Base-by-base conservation (phyloP, 2,113 vertebrate genomes). In the Lophura nycthemera region DNA sequence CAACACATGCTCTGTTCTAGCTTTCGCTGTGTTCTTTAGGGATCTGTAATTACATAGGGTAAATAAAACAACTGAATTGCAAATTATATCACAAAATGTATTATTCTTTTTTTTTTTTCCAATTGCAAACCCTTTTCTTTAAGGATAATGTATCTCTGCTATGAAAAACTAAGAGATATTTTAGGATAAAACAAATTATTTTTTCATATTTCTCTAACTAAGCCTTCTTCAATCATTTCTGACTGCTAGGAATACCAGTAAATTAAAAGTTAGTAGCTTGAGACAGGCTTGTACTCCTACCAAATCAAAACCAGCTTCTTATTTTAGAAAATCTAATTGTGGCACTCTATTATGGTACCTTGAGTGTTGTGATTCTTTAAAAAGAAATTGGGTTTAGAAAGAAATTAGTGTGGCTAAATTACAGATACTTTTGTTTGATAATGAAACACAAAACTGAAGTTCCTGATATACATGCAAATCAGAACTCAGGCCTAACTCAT, bases 201-300 rank as follows among this genome's bases (percentile, higher is more conserved):
- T 80, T 80, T 57, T 29, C 17, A 13, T 90, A 88, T 94, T 91
- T 70, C 24, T 85, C 29, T 47, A 80, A 73, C 13, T 48, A 82
- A 79, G 11, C 4, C 21, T 66, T 88, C 70, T 82, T 96, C 82
- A 77, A 80, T 87, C 36, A 80, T 77, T 93, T 92, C 45, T 88
- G 60, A 80, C 29, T 88, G 67, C 50, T 92, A 91, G 70, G 67
- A 91, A 72, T 66, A 83, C 11, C 42, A 90, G 38, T 65, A 96
- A 94, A 93, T 95, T 89, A 87, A 80, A 91, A 87, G 36, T 92
- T 94, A 80, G 71, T 50, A 93, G 64, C 64, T 89, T 74, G 87
- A 95, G 78, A 92, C 72, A 92, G 21, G 30, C 48, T 89, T 92
- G 13, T 30, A 67, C 22, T 95, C 67, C 64, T 81, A 88, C 67